phyloP scores from a whole-genome alignment of 2,113 vertebrate species.

The Emberiza fucata region DNA sequence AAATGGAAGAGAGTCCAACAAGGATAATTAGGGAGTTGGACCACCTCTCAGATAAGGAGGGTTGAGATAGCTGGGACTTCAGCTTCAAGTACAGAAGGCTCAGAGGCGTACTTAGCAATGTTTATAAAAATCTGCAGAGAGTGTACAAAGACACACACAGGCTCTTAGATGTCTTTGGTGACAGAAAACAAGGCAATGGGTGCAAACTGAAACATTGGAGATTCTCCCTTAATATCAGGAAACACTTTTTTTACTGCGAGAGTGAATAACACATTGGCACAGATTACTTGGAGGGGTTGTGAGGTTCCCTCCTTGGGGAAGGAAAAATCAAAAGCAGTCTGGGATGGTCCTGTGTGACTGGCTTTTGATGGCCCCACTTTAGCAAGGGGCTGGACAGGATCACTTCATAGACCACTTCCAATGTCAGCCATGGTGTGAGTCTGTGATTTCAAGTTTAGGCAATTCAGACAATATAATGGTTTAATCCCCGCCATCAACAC shows the following conservation, averaged over 20 bases:
- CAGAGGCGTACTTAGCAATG: not conserved
- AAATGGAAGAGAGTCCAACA: not conserved
- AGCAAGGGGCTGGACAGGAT: accelerated
- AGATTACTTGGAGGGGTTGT: not conserved
- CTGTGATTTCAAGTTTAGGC: not conserved
- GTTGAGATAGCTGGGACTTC: not conserved
- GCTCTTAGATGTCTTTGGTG: not conserved
- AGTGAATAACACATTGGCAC: not conserved
- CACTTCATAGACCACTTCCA: not conserved
- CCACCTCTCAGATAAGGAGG: not conserved
- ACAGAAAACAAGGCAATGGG: not conserved
- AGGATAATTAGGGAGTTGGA: not conserved
- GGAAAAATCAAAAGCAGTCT: not conserved
- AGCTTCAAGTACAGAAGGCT: not conserved
- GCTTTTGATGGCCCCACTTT: not conserved
- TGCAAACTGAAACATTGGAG: not conserved
- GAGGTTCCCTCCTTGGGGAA: not conserved
- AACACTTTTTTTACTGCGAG: not conserved
- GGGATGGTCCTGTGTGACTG: not conserved
- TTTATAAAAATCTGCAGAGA: not conserved
- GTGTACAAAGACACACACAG: not conserved
- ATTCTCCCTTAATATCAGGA: not conserved
- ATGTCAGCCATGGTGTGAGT: not conserved
- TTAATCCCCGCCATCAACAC: not conserved
- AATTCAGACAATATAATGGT: not conserved